These are phyloP conservation scores for Oreohelix idahoensis DNA, from an alignment of 1,140 invertebrate genomes.

Conservation along the genomic window DNA sequence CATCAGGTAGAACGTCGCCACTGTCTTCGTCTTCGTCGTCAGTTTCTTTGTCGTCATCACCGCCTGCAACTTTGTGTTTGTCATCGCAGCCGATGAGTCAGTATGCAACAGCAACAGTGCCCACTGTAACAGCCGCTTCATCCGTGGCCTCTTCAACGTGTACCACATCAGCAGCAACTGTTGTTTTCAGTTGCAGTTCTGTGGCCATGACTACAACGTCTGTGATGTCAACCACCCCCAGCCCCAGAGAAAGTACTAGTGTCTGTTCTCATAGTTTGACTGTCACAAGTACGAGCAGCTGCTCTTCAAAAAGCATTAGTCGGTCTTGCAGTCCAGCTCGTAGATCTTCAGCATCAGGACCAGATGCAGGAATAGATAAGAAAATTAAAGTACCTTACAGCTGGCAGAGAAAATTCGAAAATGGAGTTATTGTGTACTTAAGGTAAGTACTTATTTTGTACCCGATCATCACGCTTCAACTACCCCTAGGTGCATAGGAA, in stretches of 20 bases:
- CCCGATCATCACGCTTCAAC: too few relatives aligned
- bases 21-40: background rate
- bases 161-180: background rate
- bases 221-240: conserved; percentile 11
- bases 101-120: background rate
- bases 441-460: conserved; percentile 13
- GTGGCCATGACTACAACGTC: conserved; percentile 17
- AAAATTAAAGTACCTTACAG: conserved; percentile 29
- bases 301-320: background rate
- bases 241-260: conserved; percentile 11
- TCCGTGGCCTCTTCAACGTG: background rate
- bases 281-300: background rate
- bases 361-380: background rate
- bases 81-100: background rate
- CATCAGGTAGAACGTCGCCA: background rate
- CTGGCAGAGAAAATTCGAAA: conserved; percentile 38
- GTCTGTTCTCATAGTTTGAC: background rate
- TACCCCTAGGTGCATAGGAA: too few relatives aligned
- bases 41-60: background rate
- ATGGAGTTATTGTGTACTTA: conserved; percentile 33
- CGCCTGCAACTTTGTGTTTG: background rate
- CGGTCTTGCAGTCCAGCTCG: background rate
- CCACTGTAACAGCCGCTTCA: background rate
- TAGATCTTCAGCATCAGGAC: background rate
- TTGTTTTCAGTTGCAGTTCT: background rate